phyloP scores from a whole-genome alignment of 2,113 vertebrate species.

The Petroica traversi region DNA sequence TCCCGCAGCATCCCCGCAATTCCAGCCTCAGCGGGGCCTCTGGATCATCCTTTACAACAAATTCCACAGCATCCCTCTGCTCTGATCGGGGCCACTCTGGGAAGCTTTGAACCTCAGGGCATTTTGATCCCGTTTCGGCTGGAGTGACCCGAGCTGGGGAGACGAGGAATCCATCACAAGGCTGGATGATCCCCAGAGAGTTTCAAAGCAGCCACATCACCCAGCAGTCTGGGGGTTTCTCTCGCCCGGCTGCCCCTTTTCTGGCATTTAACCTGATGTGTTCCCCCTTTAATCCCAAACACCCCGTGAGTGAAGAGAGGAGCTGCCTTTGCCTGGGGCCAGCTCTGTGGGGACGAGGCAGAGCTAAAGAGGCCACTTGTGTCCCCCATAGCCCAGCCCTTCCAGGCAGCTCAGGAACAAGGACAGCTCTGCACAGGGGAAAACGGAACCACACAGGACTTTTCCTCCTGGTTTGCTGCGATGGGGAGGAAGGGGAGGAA shows the following conservation, averaged over 20 bases:
- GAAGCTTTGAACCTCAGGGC: not conserved
- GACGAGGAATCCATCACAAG: fast-evolving
- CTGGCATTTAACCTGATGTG: not conserved
- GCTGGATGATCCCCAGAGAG: not conserved
- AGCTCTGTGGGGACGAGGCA: not conserved
- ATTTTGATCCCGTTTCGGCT: not conserved
- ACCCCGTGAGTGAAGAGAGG: not conserved
- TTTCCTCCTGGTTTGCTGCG: not conserved
- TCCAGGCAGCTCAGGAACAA: not conserved
- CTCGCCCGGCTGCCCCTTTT: not conserved
- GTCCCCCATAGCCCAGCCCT: not conserved
- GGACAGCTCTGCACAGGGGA: not conserved
- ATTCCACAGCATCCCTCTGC: not conserved
- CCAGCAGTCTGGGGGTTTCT: not conserved
- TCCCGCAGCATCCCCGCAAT: not conserved
- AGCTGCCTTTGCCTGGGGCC: not conserved
- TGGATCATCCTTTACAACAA: not conserved
- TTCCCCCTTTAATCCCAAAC: not conserved
- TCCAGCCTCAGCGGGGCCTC: not conserved
- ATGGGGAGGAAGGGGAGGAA: not conserved
- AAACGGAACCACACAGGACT: not conserved
- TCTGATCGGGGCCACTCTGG: not conserved
- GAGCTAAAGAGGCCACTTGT: not conserved
- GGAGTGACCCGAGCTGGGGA: not conserved
- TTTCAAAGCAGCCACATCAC: not conserved